Base-by-base conservation (phyloP, 2,888 invertebrate species). In the Cerceris rybyensis region DNA sequence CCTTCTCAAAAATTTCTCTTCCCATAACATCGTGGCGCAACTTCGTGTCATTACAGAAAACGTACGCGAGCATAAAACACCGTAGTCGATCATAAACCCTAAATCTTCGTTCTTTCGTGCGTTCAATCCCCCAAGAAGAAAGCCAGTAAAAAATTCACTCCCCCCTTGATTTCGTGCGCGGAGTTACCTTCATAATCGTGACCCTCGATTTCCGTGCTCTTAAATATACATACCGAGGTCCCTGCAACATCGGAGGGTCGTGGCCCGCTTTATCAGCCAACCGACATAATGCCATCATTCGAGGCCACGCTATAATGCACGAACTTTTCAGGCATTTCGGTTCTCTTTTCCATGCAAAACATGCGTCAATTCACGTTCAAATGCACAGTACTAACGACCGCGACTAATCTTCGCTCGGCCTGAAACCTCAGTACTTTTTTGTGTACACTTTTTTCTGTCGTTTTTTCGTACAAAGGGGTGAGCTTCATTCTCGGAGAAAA, bases 201-300 rank as follows among this genome's bases (percentile, higher is more conserved):
- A 67, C 41, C 52, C 52, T 54, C 64, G 61, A 79, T 81, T 79
- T 75, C 64, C 67, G 14, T 50, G 42, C 69, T 57, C 75, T 63
- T 63, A 71, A 81, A 71, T 70, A 80, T 70, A 28, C 28, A 83
- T 63, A 61, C n/a, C 39, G 13, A 8, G 52, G 7, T 49, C 39
- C 13, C 50, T 46, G 59, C 17, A 46, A 14, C 57, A 43, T 60
- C 13, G 41, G 46, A 39, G 16, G 57, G 63, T 14, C 41, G 61
- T 63, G 69, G 63, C 57, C 64, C 57, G 42, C 50, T 72, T 74
- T 81, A 83, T 81, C 81, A 28, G 69, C 39, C 54, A 59, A 13
- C 14, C 28, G 65, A 54, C 74, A 72, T 66, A 70, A 54, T 43
- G 57, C 54, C 55, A 49, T 14, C 8, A 39, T 65, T 74, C 54